Evolutionary conservation across 2,888 invertebrate species (phyloP).

Genomic region (Pyrochroa serraticornis): DNA sequence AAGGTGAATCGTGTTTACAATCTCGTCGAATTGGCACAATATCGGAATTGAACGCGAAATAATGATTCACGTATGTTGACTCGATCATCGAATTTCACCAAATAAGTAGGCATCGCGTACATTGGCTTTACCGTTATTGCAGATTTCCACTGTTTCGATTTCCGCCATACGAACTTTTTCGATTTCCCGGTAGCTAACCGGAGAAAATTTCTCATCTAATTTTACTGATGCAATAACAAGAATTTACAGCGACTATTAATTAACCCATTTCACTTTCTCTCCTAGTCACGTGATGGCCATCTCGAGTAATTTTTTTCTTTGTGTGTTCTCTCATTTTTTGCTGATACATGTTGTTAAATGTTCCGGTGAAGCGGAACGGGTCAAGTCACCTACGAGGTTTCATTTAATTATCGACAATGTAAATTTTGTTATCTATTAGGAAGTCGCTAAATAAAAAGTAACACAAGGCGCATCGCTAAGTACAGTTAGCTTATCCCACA

Average conservation of each 20-base stretch:
- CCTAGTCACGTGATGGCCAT: too few species aligned
- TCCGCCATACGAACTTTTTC: too few species aligned
- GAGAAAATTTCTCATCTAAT: too few species aligned
- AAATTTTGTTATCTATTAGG: slow-evolving; percentile 16
- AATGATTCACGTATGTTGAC: too few species aligned
- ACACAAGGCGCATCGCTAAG: slow-evolving; percentile 26
- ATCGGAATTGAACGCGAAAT: not conserved
- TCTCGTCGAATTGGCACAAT: not conserved
- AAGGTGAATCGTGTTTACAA: not conserved
- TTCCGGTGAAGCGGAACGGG: not conserved
- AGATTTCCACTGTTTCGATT: too few species aligned
- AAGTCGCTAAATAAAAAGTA: slow-evolving; percentile 28
- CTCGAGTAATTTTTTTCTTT: too few species aligned
- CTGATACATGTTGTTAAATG: not conserved
- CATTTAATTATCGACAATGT: not conserved
- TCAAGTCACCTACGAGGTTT: not conserved
- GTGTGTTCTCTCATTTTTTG: not conserved
- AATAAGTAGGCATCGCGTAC: slow-evolving; percentile 8
- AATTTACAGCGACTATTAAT: too few species aligned
- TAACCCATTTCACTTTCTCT: too few species aligned
- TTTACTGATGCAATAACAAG: too few species aligned
- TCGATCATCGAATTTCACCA: slow-evolving; percentile 16
- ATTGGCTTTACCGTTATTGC: too few species aligned
- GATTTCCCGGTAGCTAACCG: too few species aligned
- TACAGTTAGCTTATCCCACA: slow-evolving; percentile 31